Evolutionary conservation across 2,888 invertebrate species (phyloP).

Genomic region (Stramonita haemastoma): DNA sequence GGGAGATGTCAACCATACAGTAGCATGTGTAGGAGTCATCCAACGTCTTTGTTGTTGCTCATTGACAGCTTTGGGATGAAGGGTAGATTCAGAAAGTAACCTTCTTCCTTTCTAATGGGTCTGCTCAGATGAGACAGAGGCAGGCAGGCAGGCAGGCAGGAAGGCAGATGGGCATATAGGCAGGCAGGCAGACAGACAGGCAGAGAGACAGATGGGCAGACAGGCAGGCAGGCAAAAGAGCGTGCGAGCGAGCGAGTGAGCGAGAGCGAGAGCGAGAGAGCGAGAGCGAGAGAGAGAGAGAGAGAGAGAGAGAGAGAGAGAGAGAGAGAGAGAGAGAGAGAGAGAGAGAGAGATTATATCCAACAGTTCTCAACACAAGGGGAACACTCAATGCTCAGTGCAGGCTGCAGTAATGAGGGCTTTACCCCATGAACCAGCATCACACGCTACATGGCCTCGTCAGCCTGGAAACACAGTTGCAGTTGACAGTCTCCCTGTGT

Average conservation of each 20-base stretch:
- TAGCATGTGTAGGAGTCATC: no score
- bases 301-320: neutral
- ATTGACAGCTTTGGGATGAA: no score
- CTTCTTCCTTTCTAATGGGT: neutral
- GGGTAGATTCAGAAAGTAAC: no score
- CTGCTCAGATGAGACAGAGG: neutral
- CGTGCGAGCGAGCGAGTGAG: no score
- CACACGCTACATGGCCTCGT: neutral
- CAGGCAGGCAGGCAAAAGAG: no score
- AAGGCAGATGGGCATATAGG: neutral
- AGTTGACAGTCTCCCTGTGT: neutral
- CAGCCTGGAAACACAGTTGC: neutral
- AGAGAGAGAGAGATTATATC: neutral
- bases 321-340: neutral
- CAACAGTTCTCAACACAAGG: no score
- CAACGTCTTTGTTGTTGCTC: no score
- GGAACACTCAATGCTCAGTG: neutral
- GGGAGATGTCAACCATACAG: no score
- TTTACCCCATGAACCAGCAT: neutral
- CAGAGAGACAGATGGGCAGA: neutral
- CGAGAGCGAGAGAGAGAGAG: neutral
- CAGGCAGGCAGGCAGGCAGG: neutral
- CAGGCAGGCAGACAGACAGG: neutral
- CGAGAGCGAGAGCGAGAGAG: neutral
- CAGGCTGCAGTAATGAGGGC: neutral